These are phyloP conservation scores for Noctua fimbriata DNA, from an alignment of 2,888 invertebrate genomes.

Conservation along the genomic window DNA sequence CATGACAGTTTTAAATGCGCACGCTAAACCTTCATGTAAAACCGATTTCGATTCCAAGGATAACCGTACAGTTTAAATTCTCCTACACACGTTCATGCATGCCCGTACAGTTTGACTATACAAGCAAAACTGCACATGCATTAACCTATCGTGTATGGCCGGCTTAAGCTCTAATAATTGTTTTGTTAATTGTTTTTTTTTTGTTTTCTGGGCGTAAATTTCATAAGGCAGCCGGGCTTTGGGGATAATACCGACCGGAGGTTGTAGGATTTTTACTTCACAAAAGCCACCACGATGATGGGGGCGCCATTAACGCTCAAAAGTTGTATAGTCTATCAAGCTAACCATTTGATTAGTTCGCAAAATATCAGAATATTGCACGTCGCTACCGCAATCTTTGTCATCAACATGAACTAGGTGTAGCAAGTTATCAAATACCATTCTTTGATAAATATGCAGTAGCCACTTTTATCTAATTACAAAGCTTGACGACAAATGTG, in stretches of 20 bases:
- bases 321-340: not conserved
- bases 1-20: too few relatives aligned
- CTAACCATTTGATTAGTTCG: not conserved
- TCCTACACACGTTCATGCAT: too few relatives aligned
- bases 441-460: constrained; percentile 53
- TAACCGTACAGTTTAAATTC: too few relatives aligned
- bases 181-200: too few relatives aligned
- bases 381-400: constrained; percentile 6
- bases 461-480: constrained; percentile 52
- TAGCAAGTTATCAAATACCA: constrained; percentile 40
- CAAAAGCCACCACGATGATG: not conserved
- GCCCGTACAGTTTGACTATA: too few relatives aligned
- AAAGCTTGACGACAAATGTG: constrained; percentile 57
- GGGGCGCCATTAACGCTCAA: not conserved
- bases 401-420: constrained; percentile 32
- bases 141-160: too few relatives aligned
- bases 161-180: not conserved
- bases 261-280: not conserved
- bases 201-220: not conserved
- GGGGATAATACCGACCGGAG: not conserved
- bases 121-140: too few relatives aligned
- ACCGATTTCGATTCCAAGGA: too few relatives aligned
- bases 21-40: too few relatives aligned
- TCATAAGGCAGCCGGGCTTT: not conserved
- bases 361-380: constrained; percentile 4